Conservation (phyloP, 2,888 invertebrate species). For the Andrena chrysosceles region DNA sequence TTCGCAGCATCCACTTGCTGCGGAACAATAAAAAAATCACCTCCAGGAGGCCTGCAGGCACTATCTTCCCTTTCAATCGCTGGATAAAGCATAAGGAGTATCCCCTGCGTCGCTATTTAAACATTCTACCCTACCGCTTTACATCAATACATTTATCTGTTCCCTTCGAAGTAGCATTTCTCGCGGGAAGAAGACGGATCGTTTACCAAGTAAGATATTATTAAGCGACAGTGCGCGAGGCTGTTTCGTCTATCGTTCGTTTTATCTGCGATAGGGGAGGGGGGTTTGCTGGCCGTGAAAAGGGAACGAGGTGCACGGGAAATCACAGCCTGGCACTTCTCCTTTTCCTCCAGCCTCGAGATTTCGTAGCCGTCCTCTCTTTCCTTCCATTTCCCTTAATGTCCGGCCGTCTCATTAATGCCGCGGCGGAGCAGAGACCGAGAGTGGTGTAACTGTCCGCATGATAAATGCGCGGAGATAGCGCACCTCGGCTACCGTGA, state of each 20-base stretch:
- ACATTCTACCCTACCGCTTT: background rate
- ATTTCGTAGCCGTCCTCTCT: constrained; percentile 13
- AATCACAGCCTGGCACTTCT: background rate
- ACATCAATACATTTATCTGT: constrained; percentile 18
- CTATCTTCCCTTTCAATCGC: constrained; percentile 20
- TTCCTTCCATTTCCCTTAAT: constrained; percentile 51
- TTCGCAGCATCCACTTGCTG: background rate
- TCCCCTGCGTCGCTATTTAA: background rate
- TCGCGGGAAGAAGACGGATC: constrained; percentile 19
- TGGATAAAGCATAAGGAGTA: constrained; percentile 4
- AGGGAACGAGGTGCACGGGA: background rate
- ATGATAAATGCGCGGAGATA: constrained; percentile 81
- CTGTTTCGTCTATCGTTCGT: constrained; percentile 17
- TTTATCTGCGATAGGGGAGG: constrained; percentile 15
- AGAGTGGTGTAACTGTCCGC: constrained; percentile 78
- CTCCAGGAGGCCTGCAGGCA: background rate
- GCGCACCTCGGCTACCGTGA: constrained; percentile 75
- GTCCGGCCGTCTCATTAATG: constrained; percentile 55
- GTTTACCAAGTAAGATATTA: constrained; percentile 8
- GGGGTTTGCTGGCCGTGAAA: background rate
- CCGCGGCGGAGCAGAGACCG: constrained; percentile 44
- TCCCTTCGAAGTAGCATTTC: background rate
- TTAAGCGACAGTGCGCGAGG: constrained; percentile 13
- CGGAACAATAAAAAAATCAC: constrained; percentile 10
- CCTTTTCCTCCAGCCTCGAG: background rate